phyloP scores from a whole-genome alignment of 64 coral and sea anemone genomes.

The Astreopora myriophthalma region DNA sequence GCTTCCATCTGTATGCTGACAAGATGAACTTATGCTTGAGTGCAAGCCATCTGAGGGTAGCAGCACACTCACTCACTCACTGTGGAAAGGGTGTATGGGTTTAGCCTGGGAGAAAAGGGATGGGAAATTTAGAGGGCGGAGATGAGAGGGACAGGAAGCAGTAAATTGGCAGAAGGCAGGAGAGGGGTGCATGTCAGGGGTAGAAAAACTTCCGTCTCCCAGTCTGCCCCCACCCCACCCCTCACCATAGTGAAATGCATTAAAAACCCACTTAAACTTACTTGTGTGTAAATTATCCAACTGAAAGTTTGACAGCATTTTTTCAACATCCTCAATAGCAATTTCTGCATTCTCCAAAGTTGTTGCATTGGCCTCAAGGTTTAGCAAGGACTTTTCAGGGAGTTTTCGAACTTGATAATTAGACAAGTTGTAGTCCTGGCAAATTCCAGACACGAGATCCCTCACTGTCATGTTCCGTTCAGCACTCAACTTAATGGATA shows the following conservation, averaged over 20 bases:
- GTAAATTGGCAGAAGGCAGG: too few relatives aligned
- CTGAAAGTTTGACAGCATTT: conserved; percentile 91
- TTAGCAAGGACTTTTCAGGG: conserved; percentile 59
- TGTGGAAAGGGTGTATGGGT: too few relatives aligned
- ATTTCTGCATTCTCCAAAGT: conserved; percentile 85
- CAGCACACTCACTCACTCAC: too few relatives aligned
- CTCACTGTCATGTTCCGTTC: conserved; percentile 80
- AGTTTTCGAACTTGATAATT: conserved; percentile 83
- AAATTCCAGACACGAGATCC: conserved; percentile 79
- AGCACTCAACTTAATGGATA: conserved; percentile 80
- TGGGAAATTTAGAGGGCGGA: not conserved
- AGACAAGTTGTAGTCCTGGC: conserved; percentile 74
- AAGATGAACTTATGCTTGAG: too few relatives aligned
- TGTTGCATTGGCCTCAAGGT: conserved; percentile 68
- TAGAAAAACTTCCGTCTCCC: too few relatives aligned
- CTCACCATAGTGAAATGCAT: too few relatives aligned
- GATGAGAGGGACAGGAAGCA: not conserved
- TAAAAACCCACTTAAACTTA: conserved; percentile 20
- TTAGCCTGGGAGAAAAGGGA: not conserved
- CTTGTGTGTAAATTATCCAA: conserved; percentile 87
- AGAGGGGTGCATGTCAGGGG: too few relatives aligned
- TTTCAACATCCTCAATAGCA: conserved; percentile 83
- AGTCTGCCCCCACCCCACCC: too few relatives aligned
- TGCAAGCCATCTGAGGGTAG: too few relatives aligned
- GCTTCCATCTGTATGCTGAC: too few relatives aligned